Base-by-base conservation (phyloP, 2,113 vertebrate genomes). In the Etheostoma cragini region DNA sequence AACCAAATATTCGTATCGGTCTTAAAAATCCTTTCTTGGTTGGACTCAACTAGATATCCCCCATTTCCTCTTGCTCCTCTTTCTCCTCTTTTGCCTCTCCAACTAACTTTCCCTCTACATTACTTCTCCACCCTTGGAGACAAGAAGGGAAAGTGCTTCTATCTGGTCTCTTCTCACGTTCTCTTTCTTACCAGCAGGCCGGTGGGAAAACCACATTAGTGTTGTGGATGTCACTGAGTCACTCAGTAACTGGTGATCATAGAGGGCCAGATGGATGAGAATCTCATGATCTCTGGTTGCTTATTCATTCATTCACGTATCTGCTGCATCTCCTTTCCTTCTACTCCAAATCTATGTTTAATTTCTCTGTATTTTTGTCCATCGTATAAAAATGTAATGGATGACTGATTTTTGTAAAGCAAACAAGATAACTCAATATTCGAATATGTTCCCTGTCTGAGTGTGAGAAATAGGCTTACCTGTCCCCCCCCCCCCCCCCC, bases 201-300 rank as follows among this genome's bases (percentile, higher is more conserved):
- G 26, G 73, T 49, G 80, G 35, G 73, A 69, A 83, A 67, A 64
- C 24, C 30, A 3, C 13, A 26, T 45, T 24, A 17, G 7, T 33
- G 54, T 1, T 50, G 24, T 22, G 46, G 69, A 74, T 76, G 62
- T 60, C 81, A 47, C 67, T 33, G 77, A 79, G 61, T 81, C 73
- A 68, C 54, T 50, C 33, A 16, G 68, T 54, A 54, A 47, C 46
- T 56, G 45, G 45, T 11, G 62, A 69, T 65, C 8, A 61, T 38
- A 68, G 19, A 70, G 7, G 49, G 45, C 60, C 80, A 80, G 88
- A 74, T 83, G 82, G 82, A 67, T 0, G 33, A 64, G 45, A 64
- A 45, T 42, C 38, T 11, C 38, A 42, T 5, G 0, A 67, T 46
- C 52, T 63, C 75, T 50, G 42, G 22, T 24, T 1, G 16, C n/a